Percentiles rank a stretch among this genome's conserved stretches.
These are phyloP conservation scores for Rafetus swinhoei DNA, from an alignment of 2,113 vertebrate genomes.

Conservation along the genomic window DNA sequence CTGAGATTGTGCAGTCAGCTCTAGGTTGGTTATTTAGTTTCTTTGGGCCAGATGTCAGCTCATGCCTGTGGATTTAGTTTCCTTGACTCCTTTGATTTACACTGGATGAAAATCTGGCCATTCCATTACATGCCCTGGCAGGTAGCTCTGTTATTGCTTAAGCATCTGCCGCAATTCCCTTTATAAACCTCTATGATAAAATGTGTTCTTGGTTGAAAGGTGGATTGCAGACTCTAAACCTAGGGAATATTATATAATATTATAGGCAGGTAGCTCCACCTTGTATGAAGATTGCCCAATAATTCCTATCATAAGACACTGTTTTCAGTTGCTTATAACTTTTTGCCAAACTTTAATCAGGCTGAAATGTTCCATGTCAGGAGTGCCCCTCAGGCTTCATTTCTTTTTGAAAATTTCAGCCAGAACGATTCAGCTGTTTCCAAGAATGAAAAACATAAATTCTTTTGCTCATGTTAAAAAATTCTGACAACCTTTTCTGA, in stretches of 20 bases:
- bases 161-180: background rate
- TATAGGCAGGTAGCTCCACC: background rate
- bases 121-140: background rate
- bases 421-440: background rate
- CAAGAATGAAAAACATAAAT: background rate
- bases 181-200: background rate
- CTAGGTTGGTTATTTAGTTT: background rate
- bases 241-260: constrained; percentile 21
- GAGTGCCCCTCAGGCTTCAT: background rate
- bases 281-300: background rate
- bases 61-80: background rate
- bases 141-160: background rate
- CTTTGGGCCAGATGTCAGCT: background rate
- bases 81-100: background rate
- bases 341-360: background rate
- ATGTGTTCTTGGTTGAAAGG: background rate
- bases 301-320: background rate
- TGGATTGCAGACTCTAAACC: background rate
- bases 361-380: background rate
- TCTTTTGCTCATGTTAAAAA: background rate
- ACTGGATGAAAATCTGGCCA: background rate
- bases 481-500: background rate
- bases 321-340: background rate
- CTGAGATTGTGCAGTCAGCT: background rate
- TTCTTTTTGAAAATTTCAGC: background rate